These are phyloP conservation scores for Manis crassicaudata DNA, from an alignment of 2,797 vertebrate species.

Conservation along the genomic window DNA sequence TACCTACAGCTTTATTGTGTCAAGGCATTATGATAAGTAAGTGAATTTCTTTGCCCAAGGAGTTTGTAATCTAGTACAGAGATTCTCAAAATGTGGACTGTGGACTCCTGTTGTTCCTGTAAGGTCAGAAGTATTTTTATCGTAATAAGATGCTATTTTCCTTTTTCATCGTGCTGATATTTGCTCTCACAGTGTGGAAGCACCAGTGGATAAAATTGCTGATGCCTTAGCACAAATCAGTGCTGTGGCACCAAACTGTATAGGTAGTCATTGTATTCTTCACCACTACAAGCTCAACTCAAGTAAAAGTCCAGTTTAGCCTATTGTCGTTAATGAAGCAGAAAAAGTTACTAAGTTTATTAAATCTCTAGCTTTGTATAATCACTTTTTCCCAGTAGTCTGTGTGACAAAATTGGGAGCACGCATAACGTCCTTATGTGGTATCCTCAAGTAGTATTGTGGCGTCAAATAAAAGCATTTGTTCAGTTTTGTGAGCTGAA, in stretches of 20 bases:
- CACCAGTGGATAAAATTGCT: neutral
- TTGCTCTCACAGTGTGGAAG: neutral
- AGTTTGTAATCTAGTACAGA: neutral
- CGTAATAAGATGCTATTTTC: neutral
- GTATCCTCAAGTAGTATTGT: neutral
- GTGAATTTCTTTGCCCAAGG: neutral
- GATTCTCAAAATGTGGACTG: neutral
- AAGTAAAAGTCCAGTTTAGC: neutral
- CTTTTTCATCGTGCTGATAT: neutral
- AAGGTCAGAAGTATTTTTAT: neutral
- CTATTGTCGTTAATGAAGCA: neutral
- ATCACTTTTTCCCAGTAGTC: neutral
- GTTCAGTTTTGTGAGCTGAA: neutral
- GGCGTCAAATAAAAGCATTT: neutral
- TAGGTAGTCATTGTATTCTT: neutral
- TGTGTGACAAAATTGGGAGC: neutral
- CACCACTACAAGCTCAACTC: neutral
- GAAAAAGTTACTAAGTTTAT: neutral
- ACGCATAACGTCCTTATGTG: neutral
- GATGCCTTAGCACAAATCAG: neutral
- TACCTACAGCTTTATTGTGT: neutral
- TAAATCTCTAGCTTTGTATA: neutral
- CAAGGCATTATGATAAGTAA: constrained; percentile 8
- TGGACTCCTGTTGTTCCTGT: neutral
- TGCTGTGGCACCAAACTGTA: neutral